Conservation (phyloP, 1,140 invertebrate species). For the Marisa cornuarietis region DNA sequence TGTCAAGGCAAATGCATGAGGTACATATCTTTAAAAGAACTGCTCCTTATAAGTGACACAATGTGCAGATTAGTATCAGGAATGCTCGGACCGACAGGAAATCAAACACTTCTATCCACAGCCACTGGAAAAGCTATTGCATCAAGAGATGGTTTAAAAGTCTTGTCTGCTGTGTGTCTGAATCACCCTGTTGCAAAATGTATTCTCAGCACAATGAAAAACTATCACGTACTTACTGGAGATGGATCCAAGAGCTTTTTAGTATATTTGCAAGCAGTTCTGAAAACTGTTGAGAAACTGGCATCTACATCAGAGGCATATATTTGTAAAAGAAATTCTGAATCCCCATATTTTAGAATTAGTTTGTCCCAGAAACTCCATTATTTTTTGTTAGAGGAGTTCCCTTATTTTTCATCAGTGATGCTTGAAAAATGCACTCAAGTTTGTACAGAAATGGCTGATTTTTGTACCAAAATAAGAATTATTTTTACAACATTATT, state of each 20-base stretch:
- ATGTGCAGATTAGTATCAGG: conserved; percentile 25
- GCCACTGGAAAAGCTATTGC: conserved; percentile 39
- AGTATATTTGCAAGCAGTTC: conserved; percentile 37
- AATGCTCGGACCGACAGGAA: conserved; percentile 37
- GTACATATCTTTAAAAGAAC: conserved; percentile 3
- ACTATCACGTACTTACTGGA: conserved; percentile 20
- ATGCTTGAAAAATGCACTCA: conserved; percentile 3
- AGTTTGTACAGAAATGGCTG: not conserved
- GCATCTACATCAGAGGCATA: not conserved
- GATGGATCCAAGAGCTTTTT: conserved; percentile 50
- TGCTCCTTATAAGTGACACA: conserved; percentile 16
- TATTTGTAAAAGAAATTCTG: not conserved
- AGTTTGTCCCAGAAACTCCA: conserved; percentile 2
- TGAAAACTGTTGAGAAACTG: conserved; percentile 27
- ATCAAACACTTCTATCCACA: conserved; percentile 29
- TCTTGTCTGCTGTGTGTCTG: conserved; percentile 39
- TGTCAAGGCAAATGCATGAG: not conserved
- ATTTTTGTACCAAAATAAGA: not conserved
- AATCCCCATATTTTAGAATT: not conserved
- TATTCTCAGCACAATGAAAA: conserved; percentile 29
- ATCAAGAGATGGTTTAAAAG: conserved; percentile 40
- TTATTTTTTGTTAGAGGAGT: conserved; percentile 6
- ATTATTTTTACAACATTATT: too few relatives aligned
- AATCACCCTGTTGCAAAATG: conserved; percentile 40
- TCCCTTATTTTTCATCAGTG: not conserved